Evolutionary conservation across 2,797 vertebrate species (phyloP).

Genomic region (Microchirus variegatus): DNA sequence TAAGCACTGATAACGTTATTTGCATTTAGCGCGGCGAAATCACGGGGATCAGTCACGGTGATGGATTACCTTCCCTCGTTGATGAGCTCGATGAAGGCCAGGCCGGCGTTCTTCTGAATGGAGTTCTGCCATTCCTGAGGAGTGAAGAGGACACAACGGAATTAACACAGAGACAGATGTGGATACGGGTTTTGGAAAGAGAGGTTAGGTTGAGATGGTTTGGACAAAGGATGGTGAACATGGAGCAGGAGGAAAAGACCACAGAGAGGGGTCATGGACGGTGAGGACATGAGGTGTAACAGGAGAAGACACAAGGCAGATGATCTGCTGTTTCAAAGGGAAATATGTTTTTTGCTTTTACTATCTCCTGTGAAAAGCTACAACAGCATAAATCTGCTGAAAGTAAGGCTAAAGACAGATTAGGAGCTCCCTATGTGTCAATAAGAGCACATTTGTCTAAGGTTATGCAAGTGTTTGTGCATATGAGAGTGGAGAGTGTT

Average conservation of each 20-base stretch:
- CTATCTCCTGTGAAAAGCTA: background rate
- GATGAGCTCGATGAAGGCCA: conserved; percentile 99
- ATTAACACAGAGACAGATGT: background rate
- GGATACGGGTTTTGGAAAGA: background rate
- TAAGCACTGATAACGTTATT: conserved; percentile 39
- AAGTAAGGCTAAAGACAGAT: conserved; percentile 7
- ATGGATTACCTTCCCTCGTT: conserved; percentile 97
- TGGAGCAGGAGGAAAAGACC: too few relatives aligned
- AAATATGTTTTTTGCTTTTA: too few relatives aligned
- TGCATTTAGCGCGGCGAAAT: conserved; percentile 18
- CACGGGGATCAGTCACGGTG: conserved; percentile 21
- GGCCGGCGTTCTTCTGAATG: conserved; percentile 98
- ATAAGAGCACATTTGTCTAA: conserved; percentile 1
- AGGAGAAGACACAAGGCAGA: too few relatives aligned
- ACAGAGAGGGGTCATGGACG: too few relatives aligned
- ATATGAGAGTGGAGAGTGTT: conserved; percentile 48
- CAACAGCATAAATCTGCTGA: background rate
- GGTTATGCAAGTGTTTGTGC: conserved; percentile 28
- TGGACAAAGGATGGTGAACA: too few relatives aligned
- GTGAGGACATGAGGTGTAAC: too few relatives aligned
- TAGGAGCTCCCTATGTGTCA: conserved; percentile 27
- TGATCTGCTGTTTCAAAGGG: too few relatives aligned
- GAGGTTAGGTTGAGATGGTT: too few relatives aligned
- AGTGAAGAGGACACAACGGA: conserved; percentile 1
- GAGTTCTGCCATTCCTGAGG: conserved; percentile 98